phyloP scores from a whole-genome alignment of 2,113 vertebrate genomes.

The Malurus cyaneus region DNA sequence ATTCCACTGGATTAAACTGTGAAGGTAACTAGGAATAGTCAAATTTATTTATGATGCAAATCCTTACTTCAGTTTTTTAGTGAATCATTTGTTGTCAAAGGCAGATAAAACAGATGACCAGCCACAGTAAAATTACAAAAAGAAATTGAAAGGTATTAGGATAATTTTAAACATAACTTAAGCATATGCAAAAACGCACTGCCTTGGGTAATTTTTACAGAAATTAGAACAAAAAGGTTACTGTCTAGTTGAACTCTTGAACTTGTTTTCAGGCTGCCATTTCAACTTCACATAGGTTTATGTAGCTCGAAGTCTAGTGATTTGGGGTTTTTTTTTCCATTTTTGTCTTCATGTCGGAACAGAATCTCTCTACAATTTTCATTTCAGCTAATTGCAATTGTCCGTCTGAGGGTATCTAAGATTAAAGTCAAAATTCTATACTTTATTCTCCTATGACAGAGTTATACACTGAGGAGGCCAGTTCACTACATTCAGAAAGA shows the following conservation, averaged over 20 bases:
- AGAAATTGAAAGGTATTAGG: background rate
- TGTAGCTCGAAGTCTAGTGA: background rate
- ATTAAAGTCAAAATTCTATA: background rate
- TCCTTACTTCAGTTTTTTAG: background rate
- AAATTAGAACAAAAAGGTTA: background rate
- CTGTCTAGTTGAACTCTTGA: background rate
- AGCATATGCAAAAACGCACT: background rate
- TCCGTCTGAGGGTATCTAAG: background rate
- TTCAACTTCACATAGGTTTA: background rate
- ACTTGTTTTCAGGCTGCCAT: background rate
- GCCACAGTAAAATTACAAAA: background rate
- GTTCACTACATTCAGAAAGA: background rate
- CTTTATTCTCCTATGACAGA: background rate
- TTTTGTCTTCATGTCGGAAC: background rate
- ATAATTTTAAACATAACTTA: background rate
- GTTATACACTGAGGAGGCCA: background rate
- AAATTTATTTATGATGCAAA: background rate
- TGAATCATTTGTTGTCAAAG: background rate
- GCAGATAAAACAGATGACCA: background rate
- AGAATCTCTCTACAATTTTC: background rate
- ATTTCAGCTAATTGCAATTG: background rate
- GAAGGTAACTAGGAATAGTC: conserved; percentile 71
- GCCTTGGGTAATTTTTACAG: background rate
- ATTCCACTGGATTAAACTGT: conserved; percentile 81
- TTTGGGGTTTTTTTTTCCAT: background rate